Base-by-base conservation (phyloP, 1,140 invertebrate genomes). In the Eriocheir sinensis region DNA sequence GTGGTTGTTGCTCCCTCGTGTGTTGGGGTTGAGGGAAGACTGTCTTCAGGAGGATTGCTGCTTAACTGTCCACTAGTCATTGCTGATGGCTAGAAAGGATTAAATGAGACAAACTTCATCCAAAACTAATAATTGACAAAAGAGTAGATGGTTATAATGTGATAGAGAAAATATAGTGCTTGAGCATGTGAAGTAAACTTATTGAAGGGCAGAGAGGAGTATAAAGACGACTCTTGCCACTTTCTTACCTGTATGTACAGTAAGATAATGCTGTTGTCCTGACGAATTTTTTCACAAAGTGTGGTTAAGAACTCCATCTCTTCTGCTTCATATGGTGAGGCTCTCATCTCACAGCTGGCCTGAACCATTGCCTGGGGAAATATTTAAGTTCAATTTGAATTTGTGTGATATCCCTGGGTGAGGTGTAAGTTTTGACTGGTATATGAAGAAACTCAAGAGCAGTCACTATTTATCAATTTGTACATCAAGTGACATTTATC, bases 251-350 rank as follows among this genome's bases (percentile, higher is more conserved):
- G 94, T 36, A 95, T 95, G 30, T 92, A 95, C 17, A 95, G 79
- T 30, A 95, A 41, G 30, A 95, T 95, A 38, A 95, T 95, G 80
- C 53, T 93, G 60, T 41, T 92, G 85, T 95, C 94, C 48, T 95
- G 94, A 4, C 86, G 83, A 21, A 95, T 93, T n/a, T 95, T 95
- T 60, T 95, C 94, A 95, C 91, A 95, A 27, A 95, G 38, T n/a
- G 91, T 95, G 2, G 94, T 89, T 21, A 95, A 80, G 21, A 95
- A 95, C 41, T 95, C 94, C 83, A 95, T 95, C 80, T 95, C 94
- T 81, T 95, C 94, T 2, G 91, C 38, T 89, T 95, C 94, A 81
- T 95, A 95, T 21, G 94, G 94, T n/a, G 94, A 95, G 6, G 94
- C 94, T 90, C 86, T 92, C 94, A 93, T 92, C 53, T 92, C 94